A percentile compares a stretch with the other conserved stretches of the same genome.
Evolutionary conservation across 1,140 invertebrate species (phyloP).

Genomic region (Sweltsa coloradensis): DNA sequence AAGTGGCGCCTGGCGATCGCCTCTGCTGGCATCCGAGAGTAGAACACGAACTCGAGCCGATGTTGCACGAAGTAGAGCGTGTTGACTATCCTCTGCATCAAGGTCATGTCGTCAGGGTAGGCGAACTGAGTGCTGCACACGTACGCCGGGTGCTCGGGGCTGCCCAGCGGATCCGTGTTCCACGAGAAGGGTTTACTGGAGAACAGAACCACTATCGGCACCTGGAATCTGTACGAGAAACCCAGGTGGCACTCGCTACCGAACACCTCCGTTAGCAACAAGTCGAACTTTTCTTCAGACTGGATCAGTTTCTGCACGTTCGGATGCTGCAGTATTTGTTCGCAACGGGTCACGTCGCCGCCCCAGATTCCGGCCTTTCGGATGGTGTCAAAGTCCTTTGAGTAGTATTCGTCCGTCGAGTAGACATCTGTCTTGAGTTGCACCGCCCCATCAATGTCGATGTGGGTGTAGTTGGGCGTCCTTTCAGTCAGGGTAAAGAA

Average conservation of each 20-base stretch:
- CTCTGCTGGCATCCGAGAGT: constrained; percentile 14
- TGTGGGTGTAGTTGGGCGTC: no score
- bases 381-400: no score
- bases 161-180: background rate
- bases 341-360: no score
- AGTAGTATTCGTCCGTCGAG: no score
- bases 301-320: constrained; percentile 8
- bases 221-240: background rate
- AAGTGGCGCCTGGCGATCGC: constrained; percentile 32
- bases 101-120: constrained; percentile 4
- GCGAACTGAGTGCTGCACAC: constrained; percentile 5
- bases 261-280: constrained; percentile 20
- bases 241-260: constrained; percentile 15
- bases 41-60: background rate
- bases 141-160: constrained; percentile 10
- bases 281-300: constrained; percentile 2
- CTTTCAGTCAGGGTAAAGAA: no score
- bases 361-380: no score
- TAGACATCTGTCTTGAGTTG: no score
- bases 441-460: no score
- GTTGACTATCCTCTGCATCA: constrained; percentile 15
- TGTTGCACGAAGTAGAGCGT: background rate
- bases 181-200: background rate
- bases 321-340: no score
- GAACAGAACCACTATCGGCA: background rate